Evolutionary conservation across 2,888 invertebrate species (phyloP).

Genomic region (Parnassius mnemosyne): DNA sequence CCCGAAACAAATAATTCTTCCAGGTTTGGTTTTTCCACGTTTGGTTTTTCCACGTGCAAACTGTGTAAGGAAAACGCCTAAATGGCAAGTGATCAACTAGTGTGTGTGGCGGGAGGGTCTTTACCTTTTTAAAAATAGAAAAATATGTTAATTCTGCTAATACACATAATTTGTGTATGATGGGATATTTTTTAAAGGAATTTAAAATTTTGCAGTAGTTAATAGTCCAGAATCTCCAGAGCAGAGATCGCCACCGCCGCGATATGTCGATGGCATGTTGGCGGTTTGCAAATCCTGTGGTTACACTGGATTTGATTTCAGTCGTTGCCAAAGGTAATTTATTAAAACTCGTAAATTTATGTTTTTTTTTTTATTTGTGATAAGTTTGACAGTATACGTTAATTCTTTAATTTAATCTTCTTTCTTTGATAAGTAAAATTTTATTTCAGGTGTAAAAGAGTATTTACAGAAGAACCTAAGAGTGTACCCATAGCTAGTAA

Average conservation of each 20-base stretch:
- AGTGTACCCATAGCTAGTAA: constrained; percentile 71
- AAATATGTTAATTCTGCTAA: too few relatives aligned
- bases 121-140: too few relatives aligned
- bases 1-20: too few relatives aligned
- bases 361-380: neutral
- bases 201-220: constrained; percentile 39
- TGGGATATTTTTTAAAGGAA: neutral
- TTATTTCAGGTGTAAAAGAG: constrained; percentile 81
- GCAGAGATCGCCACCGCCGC: constrained; percentile 82
- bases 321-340: constrained; percentile 84
- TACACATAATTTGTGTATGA: too few relatives aligned
- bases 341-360: neutral
- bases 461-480: constrained; percentile 87
- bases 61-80: too few relatives aligned
- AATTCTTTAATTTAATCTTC: neutral
- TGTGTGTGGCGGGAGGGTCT: too few relatives aligned
- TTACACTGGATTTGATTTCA: constrained; percentile 88
- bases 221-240: constrained; percentile 71
- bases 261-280: constrained; percentile 85
- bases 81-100: too few relatives aligned
- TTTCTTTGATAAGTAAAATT: neutral
- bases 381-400: neutral
- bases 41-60: too few relatives aligned
- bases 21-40: too few relatives aligned
- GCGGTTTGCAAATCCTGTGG: constrained; percentile 92